Base-by-base conservation (phyloP, 2,888 invertebrate species). In the Diabrotica balteata region DNA sequence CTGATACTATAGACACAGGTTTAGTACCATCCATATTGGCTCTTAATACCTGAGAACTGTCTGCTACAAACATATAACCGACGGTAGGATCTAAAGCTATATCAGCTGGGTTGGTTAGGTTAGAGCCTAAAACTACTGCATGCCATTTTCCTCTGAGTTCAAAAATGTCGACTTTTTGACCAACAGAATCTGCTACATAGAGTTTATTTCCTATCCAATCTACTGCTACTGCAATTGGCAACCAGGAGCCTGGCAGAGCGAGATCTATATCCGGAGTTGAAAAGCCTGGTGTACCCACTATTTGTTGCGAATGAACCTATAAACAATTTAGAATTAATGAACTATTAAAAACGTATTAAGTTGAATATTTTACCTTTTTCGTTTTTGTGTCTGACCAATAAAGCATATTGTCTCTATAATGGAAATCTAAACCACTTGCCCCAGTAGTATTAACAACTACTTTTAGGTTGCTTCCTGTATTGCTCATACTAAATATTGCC, bases 171-270 rank as follows among this genome's bases (percentile, higher is more conserved):
- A 99, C 92, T 86, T 95, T 96, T 82, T 96, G 95, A 0, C 96
- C 96, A 32, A 96, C 88, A 22, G 93, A 90, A 83, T 98, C 98
- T 0, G 95, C 95, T 22, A 97, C 94, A 84, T 98, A 98, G 8
- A 99, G 87, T 82, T 97, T 98, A 82, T 96, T 93, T 0, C 96
- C 96, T 53, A 98, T 91, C 96, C 98, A 99, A 85, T 98, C 98
- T 11, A 98, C 93, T 8, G 98, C 97, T 59, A 98, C 83, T 0
- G 96, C 93, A 0, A 94, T 92, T 0, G 96, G 96, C 0, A 93
- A 89, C 95, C 96, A 96, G 0, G 94, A 93, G 0, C 94, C 94
- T 0, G 94, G 90, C 45, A 94, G 85, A 0, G 90, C 87, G 73
- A 95, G 90, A 78, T 93, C 93, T 7, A 85, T 83, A 70, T 88